Evolutionary conservation across 2,113 vertebrate genomes (phyloP).

Genomic region (Trogon surrucura): DNA sequence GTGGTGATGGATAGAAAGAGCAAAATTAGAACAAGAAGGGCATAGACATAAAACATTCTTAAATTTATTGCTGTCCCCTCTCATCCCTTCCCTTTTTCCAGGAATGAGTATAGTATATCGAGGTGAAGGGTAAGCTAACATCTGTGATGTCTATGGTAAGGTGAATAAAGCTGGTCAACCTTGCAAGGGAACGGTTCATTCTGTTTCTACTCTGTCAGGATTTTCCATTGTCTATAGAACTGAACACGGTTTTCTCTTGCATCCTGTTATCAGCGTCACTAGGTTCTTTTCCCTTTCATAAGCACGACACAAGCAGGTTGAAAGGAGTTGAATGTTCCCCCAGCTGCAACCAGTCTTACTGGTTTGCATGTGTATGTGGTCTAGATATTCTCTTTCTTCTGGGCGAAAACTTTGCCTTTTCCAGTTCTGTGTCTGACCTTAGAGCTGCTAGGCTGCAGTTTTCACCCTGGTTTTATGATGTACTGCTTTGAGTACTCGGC

Average conservation of each 20-base stretch:
- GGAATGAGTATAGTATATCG: background rate
- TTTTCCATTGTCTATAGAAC: background rate
- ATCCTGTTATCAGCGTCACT: background rate
- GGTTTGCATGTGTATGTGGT: background rate
- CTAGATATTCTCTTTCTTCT: background rate
- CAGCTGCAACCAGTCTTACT: rapidly evolving
- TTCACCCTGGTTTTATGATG: background rate
- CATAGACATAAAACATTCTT: background rate
- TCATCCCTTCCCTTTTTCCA: background rate
- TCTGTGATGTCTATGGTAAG: background rate
- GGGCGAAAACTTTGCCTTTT: background rate
- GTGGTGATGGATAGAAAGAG: background rate
- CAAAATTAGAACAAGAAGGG: background rate
- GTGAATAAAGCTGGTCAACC: background rate
- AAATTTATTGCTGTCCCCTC: background rate
- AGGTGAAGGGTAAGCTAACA: background rate
- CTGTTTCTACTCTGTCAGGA: background rate
- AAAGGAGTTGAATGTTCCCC: background rate
- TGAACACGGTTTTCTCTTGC: background rate
- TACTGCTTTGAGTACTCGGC: background rate
- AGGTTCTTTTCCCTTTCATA: background rate
- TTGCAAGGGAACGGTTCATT: background rate
- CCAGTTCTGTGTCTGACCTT: background rate
- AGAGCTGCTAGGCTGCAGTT: background rate
- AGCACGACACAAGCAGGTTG: background rate